Base-by-base conservation (phyloP, 2,113 vertebrate species). In the Isurus oxyrinchus region DNA sequence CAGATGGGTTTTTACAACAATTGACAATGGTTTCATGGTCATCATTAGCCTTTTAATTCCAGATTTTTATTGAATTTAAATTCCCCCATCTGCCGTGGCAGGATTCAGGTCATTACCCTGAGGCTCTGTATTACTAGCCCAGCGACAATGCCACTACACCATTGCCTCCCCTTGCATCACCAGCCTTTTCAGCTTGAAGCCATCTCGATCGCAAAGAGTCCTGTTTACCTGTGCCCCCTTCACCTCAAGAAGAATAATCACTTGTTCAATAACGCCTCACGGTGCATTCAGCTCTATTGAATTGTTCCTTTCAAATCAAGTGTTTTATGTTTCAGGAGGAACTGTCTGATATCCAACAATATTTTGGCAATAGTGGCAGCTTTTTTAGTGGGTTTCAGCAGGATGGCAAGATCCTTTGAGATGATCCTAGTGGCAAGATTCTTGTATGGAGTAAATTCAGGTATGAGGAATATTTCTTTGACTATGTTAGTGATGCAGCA, bases 371-470 rank as follows among this genome's bases (percentile, higher is more conserved):
- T 97, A 11, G 1, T 40, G 88, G 97, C 96, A 63, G 96, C 96
- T 0, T 55, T 97, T 87, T 79, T 96, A 8, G 96, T 96, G 2
- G 97, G 97, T 53, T 96, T 96, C 97, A 97, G 97, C 0, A 96
- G 94, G 61, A 97, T 25, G 96, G 97, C 97, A 88, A 96, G 19
- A 44, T 66, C 97, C 4, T 97, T 97, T 40, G 98, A 98, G 97
- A 97, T 98, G 97, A 96, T 98, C 95, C 96, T 98, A 87, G 94
- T 76, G 0, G 97, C 97, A 35, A 97, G 97, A 40, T 96, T 97
- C 96, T 97, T 98, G 0, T 97, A 97, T 96, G 98, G 97, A 96
- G 84, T 97, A 0, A 10, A 84, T 96, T 96, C 97, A 96, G 98
- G 98, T 98, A 97, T 27, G 8, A 35, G 4, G 25, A 27, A 76